A percentile compares a stretch with the other conserved stretches of the same genome.
Conservation (phyloP, 2,113 vertebrate species). For the Toxotes chatareus region DNA sequence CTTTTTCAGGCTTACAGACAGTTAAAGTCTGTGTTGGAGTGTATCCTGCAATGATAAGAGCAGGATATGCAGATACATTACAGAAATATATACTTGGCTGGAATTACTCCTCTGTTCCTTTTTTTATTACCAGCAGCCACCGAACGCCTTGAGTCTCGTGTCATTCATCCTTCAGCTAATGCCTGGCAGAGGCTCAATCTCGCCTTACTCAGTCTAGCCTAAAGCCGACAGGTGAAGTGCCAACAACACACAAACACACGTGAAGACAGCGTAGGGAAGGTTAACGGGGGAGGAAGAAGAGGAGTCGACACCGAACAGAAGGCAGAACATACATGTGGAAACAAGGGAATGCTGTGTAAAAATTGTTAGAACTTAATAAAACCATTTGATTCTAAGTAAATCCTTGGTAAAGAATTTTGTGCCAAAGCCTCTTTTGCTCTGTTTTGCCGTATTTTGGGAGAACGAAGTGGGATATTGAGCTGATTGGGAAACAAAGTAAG, state of each 20-base stretch:
- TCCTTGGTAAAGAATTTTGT: neutral
- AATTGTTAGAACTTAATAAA: neutral
- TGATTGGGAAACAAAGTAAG: neutral
- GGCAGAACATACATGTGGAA: neutral
- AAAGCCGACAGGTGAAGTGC: neutral
- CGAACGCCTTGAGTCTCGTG: slow-evolving; percentile 23
- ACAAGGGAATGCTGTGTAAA: neutral
- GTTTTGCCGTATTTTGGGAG: neutral
- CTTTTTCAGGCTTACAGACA: slow-evolving; percentile 63
- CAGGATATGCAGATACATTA: slow-evolving; percentile 38
- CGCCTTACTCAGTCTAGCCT: slow-evolving; percentile 52
- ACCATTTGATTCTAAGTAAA: neutral
- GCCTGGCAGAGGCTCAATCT: slow-evolving; percentile 66
- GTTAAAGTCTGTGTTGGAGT: slow-evolving; percentile 63
- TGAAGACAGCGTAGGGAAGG: slow-evolving; percentile 39
- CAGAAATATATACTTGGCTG: neutral
- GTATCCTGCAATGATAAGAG: slow-evolving; percentile 72
- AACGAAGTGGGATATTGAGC: neutral
- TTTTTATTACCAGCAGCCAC: neutral
- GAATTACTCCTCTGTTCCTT: neutral
- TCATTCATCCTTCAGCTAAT: slow-evolving; percentile 52
- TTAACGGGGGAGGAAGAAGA: slow-evolving; percentile 2
- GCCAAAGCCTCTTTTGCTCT: neutral
- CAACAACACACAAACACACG: slow-evolving; percentile 36
- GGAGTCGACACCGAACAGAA: neutral